These are phyloP conservation scores for Bucorvus abyssinicus DNA, from an alignment of 2,797 vertebrate species.

Conservation along the genomic window DNA sequence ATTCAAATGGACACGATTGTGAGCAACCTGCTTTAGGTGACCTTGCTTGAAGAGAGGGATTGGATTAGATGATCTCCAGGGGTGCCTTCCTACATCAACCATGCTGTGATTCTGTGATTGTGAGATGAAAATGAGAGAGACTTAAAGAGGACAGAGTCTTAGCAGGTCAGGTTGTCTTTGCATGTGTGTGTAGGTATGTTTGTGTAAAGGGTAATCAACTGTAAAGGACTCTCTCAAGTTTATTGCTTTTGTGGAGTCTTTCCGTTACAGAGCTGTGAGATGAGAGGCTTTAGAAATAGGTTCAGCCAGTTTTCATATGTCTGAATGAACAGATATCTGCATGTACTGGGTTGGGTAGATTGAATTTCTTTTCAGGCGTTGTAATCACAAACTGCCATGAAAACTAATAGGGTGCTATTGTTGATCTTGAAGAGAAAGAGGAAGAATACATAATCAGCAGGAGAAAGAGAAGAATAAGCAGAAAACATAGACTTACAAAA, in stretches of 20 bases:
- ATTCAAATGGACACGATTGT: fast-evolving
- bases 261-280: neutral
- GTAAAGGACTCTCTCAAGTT: neutral
- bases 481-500: neutral
- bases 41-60: neutral
- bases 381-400: neutral
- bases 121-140: neutral
- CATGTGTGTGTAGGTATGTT: neutral
- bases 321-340: neutral
- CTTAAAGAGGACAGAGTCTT: neutral
- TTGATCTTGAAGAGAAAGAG: neutral
- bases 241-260: neutral
- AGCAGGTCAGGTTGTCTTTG: neutral
- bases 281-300: neutral
- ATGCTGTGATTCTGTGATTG: neutral
- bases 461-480: neutral
- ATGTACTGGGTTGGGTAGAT: neutral
- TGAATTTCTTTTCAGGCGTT: slow-evolving; percentile 5
- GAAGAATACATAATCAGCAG: neutral
- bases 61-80: neutral
- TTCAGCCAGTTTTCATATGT: neutral
- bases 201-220: neutral
- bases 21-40: neutral
- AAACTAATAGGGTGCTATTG: neutral
- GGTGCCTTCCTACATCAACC: neutral